Conservation (phyloP, 2,113 vertebrate species). For the Loxodonta africana region DNA sequence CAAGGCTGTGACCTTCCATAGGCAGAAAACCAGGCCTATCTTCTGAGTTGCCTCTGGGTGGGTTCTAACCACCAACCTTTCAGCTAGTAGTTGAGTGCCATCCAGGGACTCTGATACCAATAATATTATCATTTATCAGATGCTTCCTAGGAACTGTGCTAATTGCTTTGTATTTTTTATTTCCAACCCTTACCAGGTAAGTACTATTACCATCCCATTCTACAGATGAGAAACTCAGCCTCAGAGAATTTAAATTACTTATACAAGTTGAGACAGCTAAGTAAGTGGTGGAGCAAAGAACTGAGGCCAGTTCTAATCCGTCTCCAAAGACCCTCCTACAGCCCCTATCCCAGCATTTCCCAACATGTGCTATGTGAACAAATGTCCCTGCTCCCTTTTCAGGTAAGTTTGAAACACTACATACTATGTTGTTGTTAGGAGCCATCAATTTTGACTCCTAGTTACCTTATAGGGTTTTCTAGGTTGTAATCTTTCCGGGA, state of each 20-base stretch:
- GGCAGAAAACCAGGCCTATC: too few relatives aligned
- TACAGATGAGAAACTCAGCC: neutral
- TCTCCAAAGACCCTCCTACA: neutral
- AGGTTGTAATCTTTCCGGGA: neutral
- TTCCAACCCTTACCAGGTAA: neutral
- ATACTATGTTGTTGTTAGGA: neutral
- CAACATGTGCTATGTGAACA: neutral
- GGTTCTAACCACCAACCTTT: too few relatives aligned
- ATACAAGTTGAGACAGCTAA: neutral
- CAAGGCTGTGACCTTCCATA: too few relatives aligned
- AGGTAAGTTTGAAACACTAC: neutral
- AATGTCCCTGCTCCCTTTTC: neutral
- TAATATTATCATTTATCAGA: neutral
- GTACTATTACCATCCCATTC: neutral
- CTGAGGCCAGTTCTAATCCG: neutral
- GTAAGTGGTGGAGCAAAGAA: neutral
- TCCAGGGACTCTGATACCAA: neutral
- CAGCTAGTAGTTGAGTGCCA: neutral
- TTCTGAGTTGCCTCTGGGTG: too few relatives aligned
- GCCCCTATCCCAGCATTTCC: neutral
- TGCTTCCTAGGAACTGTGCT: neutral
- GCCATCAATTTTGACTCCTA: neutral
- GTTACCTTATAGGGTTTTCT: neutral
- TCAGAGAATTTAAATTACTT: constrained; percentile 7
- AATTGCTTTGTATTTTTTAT: neutral